A percentile compares a stretch with the other conserved stretches of the same genome.
These are phyloP conservation scores for Sander vitreus DNA, from an alignment of 2,113 vertebrate species.

Conservation along the genomic window DNA sequence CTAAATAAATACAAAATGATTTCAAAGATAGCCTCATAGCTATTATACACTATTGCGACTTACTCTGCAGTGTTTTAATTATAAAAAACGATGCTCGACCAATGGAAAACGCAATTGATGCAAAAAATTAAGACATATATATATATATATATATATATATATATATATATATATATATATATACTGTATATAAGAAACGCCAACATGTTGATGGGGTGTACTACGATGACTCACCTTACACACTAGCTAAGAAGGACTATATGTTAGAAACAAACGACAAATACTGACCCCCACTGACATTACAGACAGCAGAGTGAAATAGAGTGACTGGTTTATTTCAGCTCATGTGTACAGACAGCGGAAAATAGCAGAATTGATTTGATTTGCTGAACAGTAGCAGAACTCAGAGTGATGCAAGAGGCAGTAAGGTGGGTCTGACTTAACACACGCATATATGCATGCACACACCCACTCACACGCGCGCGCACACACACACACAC, in stretches of 20 bases:
- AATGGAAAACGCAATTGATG: not conserved
- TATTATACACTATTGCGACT: not conserved
- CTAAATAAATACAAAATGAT: not conserved
- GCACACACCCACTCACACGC: not conserved
- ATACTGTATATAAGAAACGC: not conserved
- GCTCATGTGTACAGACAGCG: conserved; percentile 7
- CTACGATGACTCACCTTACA: not conserved
- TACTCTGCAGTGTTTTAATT: not conserved
- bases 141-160: no score
- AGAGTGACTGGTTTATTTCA: conserved; percentile 22
- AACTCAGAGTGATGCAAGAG: conserved; percentile 52
- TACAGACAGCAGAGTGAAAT: not conserved
- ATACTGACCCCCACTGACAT: not conserved
- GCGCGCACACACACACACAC: no score
- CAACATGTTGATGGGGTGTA: not conserved
- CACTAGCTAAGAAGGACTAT: not conserved
- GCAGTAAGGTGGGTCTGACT: conserved; percentile 35
- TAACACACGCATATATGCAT: not conserved
- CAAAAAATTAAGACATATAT: not conserved
- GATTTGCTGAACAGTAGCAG: conserved; percentile 45
- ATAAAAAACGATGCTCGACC: not conserved
- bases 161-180: no score
- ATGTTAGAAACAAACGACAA: not conserved
- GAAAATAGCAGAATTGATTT: conserved; percentile 43
- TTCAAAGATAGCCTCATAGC: not conserved